Percentiles rank a stretch among this genome's conserved stretches.
These are phyloP conservation scores for Lordiphosa stackelbergi DNA, from an alignment of 1,140 invertebrate species.

Conservation along the genomic window DNA sequence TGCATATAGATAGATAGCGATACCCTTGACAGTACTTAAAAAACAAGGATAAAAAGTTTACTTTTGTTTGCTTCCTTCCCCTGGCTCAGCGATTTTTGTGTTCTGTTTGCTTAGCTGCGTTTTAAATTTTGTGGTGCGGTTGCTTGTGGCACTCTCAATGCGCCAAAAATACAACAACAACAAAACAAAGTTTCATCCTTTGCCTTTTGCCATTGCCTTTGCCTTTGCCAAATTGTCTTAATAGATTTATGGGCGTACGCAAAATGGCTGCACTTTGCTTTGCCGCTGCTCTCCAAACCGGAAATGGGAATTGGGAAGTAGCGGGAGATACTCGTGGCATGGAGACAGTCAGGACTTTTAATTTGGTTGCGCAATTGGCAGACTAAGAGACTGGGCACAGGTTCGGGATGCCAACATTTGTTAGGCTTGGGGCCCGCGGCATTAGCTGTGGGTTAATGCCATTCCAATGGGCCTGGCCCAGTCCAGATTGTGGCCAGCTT, in stretches of 20 bases:
- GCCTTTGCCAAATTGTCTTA: slow-evolving; percentile 67
- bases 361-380: slow-evolving; percentile 54
- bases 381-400: slow-evolving; percentile 1
- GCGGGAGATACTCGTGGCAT: not conserved
- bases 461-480: slow-evolving; percentile 27
- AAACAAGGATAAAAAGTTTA: slow-evolving; percentile 50
- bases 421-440: slow-evolving; percentile 2
- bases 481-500: no score
- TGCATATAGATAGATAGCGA: slow-evolving; percentile 52
- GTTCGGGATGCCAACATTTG: not conserved
- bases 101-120: slow-evolving; percentile 37
- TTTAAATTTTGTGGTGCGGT: slow-evolving; percentile 45
- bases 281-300: slow-evolving; percentile 7
- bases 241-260: slow-evolving; percentile 71
- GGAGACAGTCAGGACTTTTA: slow-evolving; percentile 47
- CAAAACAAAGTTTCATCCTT: slow-evolving; percentile 18
- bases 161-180: slow-evolving; percentile 18
- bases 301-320: slow-evolving; percentile 30
- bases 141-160: slow-evolving; percentile 22
- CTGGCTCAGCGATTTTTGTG: slow-evolving; percentile 22
- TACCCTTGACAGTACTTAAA: slow-evolving; percentile 75
- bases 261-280: slow-evolving; percentile 69
- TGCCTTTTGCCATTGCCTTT: slow-evolving; percentile 29
- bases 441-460: slow-evolving; percentile 52
- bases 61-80: slow-evolving; percentile 54